phyloP scores from a whole-genome alignment of 2,113 vertebrate genomes.

The Saguinus imperator region DNA sequence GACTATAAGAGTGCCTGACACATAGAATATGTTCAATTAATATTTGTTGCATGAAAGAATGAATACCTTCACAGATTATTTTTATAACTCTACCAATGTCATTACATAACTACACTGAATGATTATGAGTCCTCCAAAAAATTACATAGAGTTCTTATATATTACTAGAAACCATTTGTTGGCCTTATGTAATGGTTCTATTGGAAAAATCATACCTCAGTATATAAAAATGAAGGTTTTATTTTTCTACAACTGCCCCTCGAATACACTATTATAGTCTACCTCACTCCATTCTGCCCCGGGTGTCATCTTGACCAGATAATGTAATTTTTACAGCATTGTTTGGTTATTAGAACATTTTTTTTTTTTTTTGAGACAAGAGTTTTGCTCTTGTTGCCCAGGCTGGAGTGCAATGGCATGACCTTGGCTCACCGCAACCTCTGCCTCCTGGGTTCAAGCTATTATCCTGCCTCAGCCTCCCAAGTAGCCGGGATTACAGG shows the following conservation, averaged over 20 bases:
- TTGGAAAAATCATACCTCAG: background rate
- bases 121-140: background rate
- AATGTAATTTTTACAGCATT: background rate
- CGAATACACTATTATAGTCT: background rate
- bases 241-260: background rate
- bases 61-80: background rate
- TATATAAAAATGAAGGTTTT: background rate
- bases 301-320: background rate
- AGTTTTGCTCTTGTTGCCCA: no score
- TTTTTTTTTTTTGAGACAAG: background rate
- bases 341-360: background rate
- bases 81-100: background rate
- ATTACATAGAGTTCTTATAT: background rate
- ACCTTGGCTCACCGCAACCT: no score
- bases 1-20: background rate
- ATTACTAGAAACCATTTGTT: background rate
- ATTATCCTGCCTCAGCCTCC: no score
- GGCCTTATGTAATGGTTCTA: background rate
- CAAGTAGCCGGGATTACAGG: no score
- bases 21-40: background rate
- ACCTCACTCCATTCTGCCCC: background rate
- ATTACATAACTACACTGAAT: background rate
- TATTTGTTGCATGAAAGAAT: slow-evolving; percentile 15
- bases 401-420: no score
- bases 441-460: no score